Evolutionary conservation across 2,888 invertebrate genomes (phyloP), one percentile per base, ranked within the genome.

Genomic region (Nesidiocoris tenuis): DNA sequence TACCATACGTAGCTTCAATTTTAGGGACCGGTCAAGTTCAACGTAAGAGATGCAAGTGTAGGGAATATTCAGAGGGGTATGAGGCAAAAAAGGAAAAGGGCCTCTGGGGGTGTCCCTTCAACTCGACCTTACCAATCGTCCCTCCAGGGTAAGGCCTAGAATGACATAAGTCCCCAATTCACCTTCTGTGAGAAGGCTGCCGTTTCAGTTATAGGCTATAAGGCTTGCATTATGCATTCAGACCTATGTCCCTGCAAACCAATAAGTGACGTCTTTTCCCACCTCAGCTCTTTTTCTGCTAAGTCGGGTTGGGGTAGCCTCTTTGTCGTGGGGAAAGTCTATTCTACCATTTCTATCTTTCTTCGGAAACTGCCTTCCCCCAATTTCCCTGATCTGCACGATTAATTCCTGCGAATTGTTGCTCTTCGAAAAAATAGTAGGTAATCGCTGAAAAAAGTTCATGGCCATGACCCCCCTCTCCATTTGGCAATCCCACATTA

Each of bases 201-300:
- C 67, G 57, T 56, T 59, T 70, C 70, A 59, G 59, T 59, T 70
- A 59, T 70, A 59, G 59, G n/a, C n/a, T n/a, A n/a, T n/a, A n/a
- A n/a, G n/a, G 70, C 70, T 70, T 70, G 70, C 70, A 70, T 70
- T 70, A 70, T 70, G 70, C 70, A 70, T 70, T 24, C 25, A 24
- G 70, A 59, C 70, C 70, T 70, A 67, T 67, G 70, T 70, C 70
- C 59, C 25, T 25, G 59, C 70, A 57, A 70, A 70, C 70, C 70
- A 70, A 70, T 70, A 70, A 70, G 70, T 70, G 59, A 70, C 70
- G 59, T 23, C 24, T 67, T 54, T 56, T 67, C 55, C 22, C 22
- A 22, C 55, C 56, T 17, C 54, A n/a, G 59, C 16, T 21, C 70
- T 59, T 25, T 22, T 70, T 59, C n/a, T 59, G 70, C 24, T 70